phyloP scores from a whole-genome alignment of 2,888 invertebrate species.

The Dromius quadrimaculatus region DNA sequence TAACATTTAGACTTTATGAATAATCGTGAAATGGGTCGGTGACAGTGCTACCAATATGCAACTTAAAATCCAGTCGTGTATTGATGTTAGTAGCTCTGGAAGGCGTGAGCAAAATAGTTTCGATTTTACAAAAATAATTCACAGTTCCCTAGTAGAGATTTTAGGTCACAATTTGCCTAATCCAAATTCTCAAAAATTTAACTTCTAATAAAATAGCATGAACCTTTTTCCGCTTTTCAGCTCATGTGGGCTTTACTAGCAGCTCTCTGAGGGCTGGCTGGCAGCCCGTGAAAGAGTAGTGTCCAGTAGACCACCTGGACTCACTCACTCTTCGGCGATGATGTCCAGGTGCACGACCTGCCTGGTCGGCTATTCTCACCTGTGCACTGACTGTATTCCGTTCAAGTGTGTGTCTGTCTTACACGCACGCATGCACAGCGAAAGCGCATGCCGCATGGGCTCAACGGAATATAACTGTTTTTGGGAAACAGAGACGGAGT shows the following conservation, averaged over 20 bases:
- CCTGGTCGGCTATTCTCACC: conserved; percentile 36
- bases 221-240: background rate
- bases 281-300: conserved; percentile 22
- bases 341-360: background rate
- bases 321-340: background rate
- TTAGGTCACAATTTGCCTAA: too few species aligned
- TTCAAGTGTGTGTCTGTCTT: conserved; percentile 21
- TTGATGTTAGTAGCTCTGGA: too few species aligned
- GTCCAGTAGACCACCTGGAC: conserved; percentile 9
- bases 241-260: background rate
- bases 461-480: conserved; percentile 36
- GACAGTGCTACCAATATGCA: too few species aligned
- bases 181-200: too few species aligned
- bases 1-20: too few species aligned
- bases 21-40: too few species aligned
- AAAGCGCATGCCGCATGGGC: conserved; percentile 5
- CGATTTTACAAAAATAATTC: too few species aligned
- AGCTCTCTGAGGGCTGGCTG: conserved; percentile 9
- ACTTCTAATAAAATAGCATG: too few species aligned
- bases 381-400: conserved; percentile 21
- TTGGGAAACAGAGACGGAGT: conserved; percentile 1
- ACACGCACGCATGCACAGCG: conserved; percentile 24
- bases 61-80: too few species aligned
- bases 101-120: too few species aligned
- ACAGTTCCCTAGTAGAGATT: too few species aligned